phyloP scores from a whole-genome alignment of 2,113 vertebrate genomes.

The Paraplagusia blochii region DNA sequence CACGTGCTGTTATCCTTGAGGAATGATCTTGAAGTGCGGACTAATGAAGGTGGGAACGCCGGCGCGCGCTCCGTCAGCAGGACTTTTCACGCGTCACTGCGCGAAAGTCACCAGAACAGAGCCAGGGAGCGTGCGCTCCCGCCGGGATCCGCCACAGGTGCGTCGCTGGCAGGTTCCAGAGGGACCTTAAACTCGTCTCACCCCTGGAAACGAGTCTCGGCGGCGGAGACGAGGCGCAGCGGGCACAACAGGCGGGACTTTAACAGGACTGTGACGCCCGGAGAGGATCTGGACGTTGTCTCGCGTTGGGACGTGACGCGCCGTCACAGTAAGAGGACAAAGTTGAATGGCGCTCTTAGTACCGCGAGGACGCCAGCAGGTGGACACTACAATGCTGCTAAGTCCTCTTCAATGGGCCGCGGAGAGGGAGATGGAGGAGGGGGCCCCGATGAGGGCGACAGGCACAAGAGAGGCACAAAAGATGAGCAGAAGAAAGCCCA shows the following conservation, averaged over 20 bases:
- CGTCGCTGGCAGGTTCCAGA: constrained; percentile 42
- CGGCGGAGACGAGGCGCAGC: constrained; percentile 33
- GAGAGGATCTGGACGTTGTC: constrained; percentile 47
- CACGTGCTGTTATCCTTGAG: constrained; percentile 51
- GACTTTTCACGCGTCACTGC: constrained; percentile 45
- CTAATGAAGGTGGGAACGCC: constrained; percentile 32
- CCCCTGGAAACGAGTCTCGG: constrained; percentile 37
- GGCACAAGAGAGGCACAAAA: constrained; percentile 71
- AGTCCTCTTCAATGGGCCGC: constrained; percentile 56
- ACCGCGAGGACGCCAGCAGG: constrained; percentile 68
- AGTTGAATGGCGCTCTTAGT: constrained; percentile 66
- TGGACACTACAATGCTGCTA: constrained; percentile 68
- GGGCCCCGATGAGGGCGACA: constrained; percentile 49
- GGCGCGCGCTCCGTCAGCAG: constrained; percentile 26
- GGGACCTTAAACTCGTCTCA: constrained; percentile 51
- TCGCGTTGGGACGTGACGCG: constrained; percentile 58
- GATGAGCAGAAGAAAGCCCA: constrained; percentile 70
- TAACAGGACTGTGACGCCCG: constrained; percentile 52
- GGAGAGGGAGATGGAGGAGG: constrained; percentile 43
- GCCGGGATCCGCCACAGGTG: constrained; percentile 70
- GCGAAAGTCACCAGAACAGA: constrained; percentile 49
- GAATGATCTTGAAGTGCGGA: constrained; percentile 47
- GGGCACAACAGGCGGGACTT: constrained; percentile 53
- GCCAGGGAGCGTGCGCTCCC: constrained; percentile 45
- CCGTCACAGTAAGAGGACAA: constrained; percentile 65